Evolutionary conservation across 2,797 vertebrate species (phyloP), one percentile per base, ranked within the genome.

Genomic region (Phataginus tricuspis): DNA sequence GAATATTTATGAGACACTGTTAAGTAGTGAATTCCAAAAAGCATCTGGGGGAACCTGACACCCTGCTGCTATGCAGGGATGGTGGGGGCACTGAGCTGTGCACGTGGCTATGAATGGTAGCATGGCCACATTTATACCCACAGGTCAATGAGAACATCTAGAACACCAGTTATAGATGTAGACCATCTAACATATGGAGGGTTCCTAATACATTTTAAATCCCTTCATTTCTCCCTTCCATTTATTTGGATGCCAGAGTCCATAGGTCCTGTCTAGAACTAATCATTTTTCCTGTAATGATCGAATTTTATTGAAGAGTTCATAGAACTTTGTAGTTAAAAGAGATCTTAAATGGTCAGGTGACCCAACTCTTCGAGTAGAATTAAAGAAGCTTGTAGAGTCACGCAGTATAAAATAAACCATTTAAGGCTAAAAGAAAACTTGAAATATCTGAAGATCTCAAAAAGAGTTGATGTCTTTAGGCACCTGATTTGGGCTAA

Each of bases 401-500:
- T 72, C 79, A 93, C 59, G 74, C 66, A 94, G n/a, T 77, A 45
- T 77, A 93, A 95, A 94, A 75, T 90, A 93, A 95, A 91, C 31
- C 42, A 42, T 53, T 89, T 72, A 87, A 87, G 37, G 51, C 39
- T 92, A 53, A 94, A 96, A 95, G 83, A 89, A 96, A 97, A 77
- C 66, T 49, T 12, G 59, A 69, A 95, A 51, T 74, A 86, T 96
- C 68, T 79, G 51, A 89, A 95, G 55, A 59, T 75, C 16, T 42
- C 21, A 42, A 74, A 91, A 95, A 57, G 34, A 83, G 29, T 37
- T 16, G 12, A 92, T 91, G 79, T 84, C 83, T 95, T 91, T 78
- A 89, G 75, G 71, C 75, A 97, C 97, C 96, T 97, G 96, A 97
- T 68, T 27, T 64, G 37, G 83, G 42, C 53, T 93, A 94, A 96